These are phyloP conservation scores for Laothoe populi DNA, from an alignment of 2,888 invertebrate genomes.

Conservation along the genomic window DNA sequence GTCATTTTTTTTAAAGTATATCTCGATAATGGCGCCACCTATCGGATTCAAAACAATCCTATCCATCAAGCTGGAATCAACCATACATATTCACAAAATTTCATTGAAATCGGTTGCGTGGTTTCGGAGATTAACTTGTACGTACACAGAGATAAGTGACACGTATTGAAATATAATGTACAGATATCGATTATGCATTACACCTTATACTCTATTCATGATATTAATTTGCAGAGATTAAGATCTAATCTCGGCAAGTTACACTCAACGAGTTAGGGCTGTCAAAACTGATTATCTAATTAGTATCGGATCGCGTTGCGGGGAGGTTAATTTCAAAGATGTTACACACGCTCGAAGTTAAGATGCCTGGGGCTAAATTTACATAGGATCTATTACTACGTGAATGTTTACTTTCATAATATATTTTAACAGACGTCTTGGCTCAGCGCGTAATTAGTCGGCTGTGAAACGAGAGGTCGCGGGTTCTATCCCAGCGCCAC, in stretches of 20 bases:
- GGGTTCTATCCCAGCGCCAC: no score
- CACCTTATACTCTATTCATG: constrained; percentile 8
- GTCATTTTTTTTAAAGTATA: no score
- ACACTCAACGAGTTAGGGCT: constrained; percentile 35
- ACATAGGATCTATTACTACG: constrained; percentile 18
- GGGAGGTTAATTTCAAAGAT: constrained; percentile 52
- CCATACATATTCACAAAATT: no score
- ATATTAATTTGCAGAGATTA: constrained; percentile 32
- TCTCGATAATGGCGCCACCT: no score
- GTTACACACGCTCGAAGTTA: constrained; percentile 36
- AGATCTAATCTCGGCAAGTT: constrained; percentile 42
- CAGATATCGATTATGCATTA: neutral
- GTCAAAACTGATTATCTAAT: constrained; percentile 60
- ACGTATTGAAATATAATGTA: neutral
- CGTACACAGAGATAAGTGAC: no score
- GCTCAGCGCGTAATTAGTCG: no score
- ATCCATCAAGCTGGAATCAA: no score
- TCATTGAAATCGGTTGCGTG: no score
- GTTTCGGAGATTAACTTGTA: no score
- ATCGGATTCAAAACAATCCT: no score
- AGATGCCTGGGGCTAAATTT: constrained; percentile 5
- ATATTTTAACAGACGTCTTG: neutral
- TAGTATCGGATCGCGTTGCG: constrained; percentile 50
- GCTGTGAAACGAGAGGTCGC: no score
- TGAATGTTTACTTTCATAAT: constrained; percentile 21